Percentiles rank a stretch among this genome's conserved stretches.
phyloP scores from a whole-genome alignment of 2,113 vertebrate species.

The Porphyrio hochstetteri region DNA sequence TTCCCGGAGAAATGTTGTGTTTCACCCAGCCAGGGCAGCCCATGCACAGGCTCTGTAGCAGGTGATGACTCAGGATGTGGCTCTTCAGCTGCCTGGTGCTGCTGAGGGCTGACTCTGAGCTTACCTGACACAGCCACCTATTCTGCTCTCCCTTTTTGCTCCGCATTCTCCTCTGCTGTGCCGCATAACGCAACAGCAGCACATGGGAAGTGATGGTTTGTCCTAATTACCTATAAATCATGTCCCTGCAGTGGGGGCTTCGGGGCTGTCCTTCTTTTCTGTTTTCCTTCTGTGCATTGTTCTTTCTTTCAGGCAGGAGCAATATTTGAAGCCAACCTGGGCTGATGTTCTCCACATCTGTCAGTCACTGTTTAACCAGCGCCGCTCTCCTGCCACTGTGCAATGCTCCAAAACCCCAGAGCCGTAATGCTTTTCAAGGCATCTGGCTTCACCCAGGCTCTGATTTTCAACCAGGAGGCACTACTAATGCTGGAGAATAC shows the following conservation, averaged over 20 bases:
- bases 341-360: neutral
- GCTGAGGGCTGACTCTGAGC: neutral
- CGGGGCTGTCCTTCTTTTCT: neutral
- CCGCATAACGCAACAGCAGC: neutral
- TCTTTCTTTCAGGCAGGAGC: neutral
- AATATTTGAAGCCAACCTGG: neutral
- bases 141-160: neutral
- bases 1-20: neutral
- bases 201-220: neutral
- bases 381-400: neutral
- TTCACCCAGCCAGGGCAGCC: neutral
- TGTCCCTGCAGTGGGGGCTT: neutral
- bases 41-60: neutral
- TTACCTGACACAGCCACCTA: neutral
- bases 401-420: accelerated
- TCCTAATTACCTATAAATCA: neutral
- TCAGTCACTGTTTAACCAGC: neutral
- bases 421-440: neutral
- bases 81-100: neutral
- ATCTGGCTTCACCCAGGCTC: neutral
- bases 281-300: neutral
- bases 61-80: neutral
- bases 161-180: accelerated
- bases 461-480: neutral
- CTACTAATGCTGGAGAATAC: neutral